Base-by-base conservation (phyloP, 35 echinoderm and acorn worm genomes). In the Heliocidaris tuberculata region DNA sequence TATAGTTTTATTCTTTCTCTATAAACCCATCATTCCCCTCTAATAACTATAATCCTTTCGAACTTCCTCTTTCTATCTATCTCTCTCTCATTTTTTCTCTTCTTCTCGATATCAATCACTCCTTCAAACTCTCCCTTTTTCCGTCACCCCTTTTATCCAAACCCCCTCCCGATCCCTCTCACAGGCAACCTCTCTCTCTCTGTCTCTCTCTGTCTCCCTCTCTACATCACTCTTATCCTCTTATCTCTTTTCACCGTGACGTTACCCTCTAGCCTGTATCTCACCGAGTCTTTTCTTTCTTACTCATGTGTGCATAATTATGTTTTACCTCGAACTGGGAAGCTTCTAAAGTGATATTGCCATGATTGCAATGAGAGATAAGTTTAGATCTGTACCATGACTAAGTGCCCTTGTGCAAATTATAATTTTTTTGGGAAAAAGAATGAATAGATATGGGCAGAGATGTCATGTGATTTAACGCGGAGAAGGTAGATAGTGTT, bases 241-340 rank as follows among this genome's bases (percentile, higher is more conserved):
- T 78, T 19, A 78, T 78, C 65, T 78, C 27, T 27, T 78, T 78
- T 78, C 35, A n/a, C 65, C 65, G 27, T 78, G 65, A 78, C 65
- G 27, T 78, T 78, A 27, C 65, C 65, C 7, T 78, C 65, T n/a
- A 27, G 19, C 27, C 65, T 8, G 2, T 27, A 70, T 70, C 60
- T 70, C 60, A 16, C 65, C 7, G 65, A n/a, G 6, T 78, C 19
- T 19, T n/a, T 78, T 78, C 19, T 24, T 24, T 78, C 65, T 78
- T 78, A 78, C 65, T 78, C 65, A n/a, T n/a, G 65, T 27, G 65
- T 78, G 65, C 65, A 78, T 78, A 24, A 78, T 78, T 78, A 78
- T 24, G 27, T 24, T 78, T 78, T 78, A 78, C 27, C 65, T 78
- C 65, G 27, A 78, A 27, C 4, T 19, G 27, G 65, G 65, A 7